A percentile compares a stretch with the other conserved stretches of the same genome.
Conservation (phyloP, 2,888 invertebrate genomes). For the Palloptera scutellata region DNA sequence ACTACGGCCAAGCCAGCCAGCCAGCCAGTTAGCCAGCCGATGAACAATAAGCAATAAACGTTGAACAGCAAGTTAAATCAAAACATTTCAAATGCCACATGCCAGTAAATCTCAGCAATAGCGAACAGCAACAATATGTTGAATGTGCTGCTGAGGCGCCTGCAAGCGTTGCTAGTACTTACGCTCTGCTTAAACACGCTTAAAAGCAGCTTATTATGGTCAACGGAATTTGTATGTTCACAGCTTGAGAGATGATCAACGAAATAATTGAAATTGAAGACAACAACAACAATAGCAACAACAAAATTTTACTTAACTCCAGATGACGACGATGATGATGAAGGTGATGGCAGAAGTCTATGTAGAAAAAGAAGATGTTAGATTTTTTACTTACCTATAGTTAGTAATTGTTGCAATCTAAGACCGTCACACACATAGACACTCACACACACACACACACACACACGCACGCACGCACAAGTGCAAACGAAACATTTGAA, state of each 20-base stretch:
- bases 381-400: neutral
- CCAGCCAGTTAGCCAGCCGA: too few species aligned
- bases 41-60: too few species aligned
- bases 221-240: conserved; percentile 44
- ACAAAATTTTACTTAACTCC: too few species aligned
- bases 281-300: too few species aligned
- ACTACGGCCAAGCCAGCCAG: too few species aligned
- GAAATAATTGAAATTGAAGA: too few species aligned
- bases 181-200: conserved; percentile 11
- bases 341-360: too few species aligned
- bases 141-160: conserved; percentile 3
- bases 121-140: conserved; percentile 1
- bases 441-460: conserved; percentile 9
- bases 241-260: conserved; percentile 33
- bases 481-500: neutral
- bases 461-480: neutral
- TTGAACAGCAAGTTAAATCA: neutral
- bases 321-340: too few species aligned
- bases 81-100: neutral
- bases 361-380: too few species aligned
- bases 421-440: conserved; percentile 1
- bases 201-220: conserved; percentile 38
- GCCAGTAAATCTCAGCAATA: neutral
- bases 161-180: neutral
- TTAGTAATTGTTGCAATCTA: neutral